Evolutionary conservation across 2,113 vertebrate genomes (phyloP).

Genomic region (Engystomops pustulosus): DNA sequence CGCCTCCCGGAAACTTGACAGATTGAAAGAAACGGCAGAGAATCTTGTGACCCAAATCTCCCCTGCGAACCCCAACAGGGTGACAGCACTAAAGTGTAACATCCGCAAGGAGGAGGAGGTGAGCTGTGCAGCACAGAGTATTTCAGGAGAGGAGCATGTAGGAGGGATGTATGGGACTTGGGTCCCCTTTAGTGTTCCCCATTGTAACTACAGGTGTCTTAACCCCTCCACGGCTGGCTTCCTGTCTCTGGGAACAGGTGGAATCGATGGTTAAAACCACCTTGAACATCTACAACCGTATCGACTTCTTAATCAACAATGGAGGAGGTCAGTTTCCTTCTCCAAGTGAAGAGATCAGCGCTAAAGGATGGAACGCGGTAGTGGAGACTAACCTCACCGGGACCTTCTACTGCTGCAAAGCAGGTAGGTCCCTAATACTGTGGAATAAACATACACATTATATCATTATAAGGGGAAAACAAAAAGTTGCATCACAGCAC

Average conservation of each 20-base stretch:
- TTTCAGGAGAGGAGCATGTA: background rate
- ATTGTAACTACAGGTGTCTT: background rate
- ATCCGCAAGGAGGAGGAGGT: constrained; percentile 91
- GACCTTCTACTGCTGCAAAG: constrained; percentile 93
- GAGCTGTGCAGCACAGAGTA: constrained; percentile 34
- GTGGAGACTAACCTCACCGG: constrained; percentile 94
- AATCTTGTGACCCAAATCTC: constrained; percentile 76
- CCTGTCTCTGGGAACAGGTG: constrained; percentile 74
- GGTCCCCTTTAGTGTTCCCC: too few species aligned
- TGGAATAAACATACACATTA: too few species aligned
- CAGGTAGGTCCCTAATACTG: constrained; percentile 72
- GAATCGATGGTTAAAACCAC: constrained; percentile 82
- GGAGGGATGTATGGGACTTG: too few species aligned
- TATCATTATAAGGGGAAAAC: too few species aligned
- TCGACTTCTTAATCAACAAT: constrained; percentile 93
- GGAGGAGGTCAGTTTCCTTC: constrained; percentile 89
- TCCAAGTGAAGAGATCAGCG: constrained; percentile 75
- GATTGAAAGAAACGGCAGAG: constrained; percentile 76
- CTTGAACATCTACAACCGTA: constrained; percentile 75
- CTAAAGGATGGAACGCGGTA: constrained; percentile 94
- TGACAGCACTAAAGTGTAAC: constrained; percentile 85
- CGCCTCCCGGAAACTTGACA: constrained; percentile 84
- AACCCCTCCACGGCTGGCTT: background rate
- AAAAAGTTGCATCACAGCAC: too few species aligned
- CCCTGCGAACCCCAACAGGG: constrained; percentile 65